A percentile compares a stretch with the other conserved stretches of the same genome.
Conservation (phyloP, 2,888 invertebrate genomes). For the Drosophila ustulata region DNA sequence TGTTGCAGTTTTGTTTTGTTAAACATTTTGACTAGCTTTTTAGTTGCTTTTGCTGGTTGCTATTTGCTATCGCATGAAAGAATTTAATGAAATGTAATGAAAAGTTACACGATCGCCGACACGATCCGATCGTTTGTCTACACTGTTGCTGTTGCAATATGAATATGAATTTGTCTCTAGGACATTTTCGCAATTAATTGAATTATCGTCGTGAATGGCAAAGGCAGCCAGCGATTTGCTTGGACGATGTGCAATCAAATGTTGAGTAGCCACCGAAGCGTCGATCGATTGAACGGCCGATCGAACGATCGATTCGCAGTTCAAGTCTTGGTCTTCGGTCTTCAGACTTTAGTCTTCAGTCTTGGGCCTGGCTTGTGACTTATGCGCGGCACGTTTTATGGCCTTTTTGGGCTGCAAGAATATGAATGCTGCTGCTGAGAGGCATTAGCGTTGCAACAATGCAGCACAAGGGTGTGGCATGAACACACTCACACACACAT, state of each 20-base stretch:
- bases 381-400: slow-evolving; percentile 62
- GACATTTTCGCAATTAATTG: slow-evolving; percentile 82
- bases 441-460: slow-evolving; percentile 39
- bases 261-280: slow-evolving; percentile 39
- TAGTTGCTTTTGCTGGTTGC: slow-evolving; percentile 16
- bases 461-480: slow-evolving; percentile 57
- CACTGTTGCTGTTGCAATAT: slow-evolving; percentile 60
- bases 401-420: slow-evolving; percentile 61
- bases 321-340: slow-evolving; percentile 24
- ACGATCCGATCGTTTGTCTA: slow-evolving; percentile 64
- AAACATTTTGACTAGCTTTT: not conserved
- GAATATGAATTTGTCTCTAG: slow-evolving; percentile 78
- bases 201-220: slow-evolving; percentile 80
- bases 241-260: slow-evolving; percentile 68
- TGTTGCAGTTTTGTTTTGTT: slow-evolving; percentile 45
- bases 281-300: slow-evolving; percentile 28
- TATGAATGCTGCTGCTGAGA: slow-evolving; percentile 18
- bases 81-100: slow-evolving; percentile 81
- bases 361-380: slow-evolving; percentile 29
- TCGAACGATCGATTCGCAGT: slow-evolving; percentile 57
- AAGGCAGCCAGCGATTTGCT: slow-evolving; percentile 49
- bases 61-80: slow-evolving; percentile 78
- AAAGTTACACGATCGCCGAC: slow-evolving; percentile 76
- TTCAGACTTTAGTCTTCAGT: not conserved
- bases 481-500: slow-evolving; percentile 15